phyloP scores from a whole-genome alignment of 2,797 vertebrate species.

The Delichon dasypus region DNA sequence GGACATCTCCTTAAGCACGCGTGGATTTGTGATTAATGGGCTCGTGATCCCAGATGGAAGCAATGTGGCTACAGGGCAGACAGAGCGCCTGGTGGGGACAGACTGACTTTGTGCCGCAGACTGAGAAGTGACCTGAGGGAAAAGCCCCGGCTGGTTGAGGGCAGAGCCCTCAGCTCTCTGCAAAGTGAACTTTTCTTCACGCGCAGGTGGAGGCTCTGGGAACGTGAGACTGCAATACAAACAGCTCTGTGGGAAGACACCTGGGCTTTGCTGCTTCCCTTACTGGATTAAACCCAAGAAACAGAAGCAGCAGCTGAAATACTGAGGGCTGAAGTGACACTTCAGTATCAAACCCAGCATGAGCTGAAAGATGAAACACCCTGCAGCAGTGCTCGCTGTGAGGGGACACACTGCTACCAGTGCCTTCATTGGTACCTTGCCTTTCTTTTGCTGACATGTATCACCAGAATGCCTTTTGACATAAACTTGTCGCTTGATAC shows the following conservation, averaged over 20 bases:
- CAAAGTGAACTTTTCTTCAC: background rate
- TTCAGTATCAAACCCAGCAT: background rate
- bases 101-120: background rate
- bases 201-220: background rate
- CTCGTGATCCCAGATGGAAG: background rate
- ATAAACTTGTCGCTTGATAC: background rate
- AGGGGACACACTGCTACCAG: background rate
- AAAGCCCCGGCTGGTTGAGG: background rate
- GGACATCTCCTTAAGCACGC: background rate
- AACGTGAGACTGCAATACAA: background rate
- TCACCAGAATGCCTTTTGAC: background rate
- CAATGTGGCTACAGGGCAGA: background rate
- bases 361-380: background rate
- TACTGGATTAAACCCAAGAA: background rate
- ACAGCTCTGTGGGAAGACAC: background rate
- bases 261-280: background rate
- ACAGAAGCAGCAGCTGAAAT: background rate
- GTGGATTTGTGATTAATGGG: background rate
- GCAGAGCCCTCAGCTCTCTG: background rate
- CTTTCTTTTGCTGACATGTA: background rate
- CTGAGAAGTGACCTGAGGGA: background rate
- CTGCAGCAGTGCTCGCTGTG: background rate
- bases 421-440: background rate
- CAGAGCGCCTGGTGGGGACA: background rate
- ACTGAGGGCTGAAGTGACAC: background rate